phyloP scores from a whole-genome alignment of 1,140 invertebrate genomes.

The Polypedilum pembai region DNA sequence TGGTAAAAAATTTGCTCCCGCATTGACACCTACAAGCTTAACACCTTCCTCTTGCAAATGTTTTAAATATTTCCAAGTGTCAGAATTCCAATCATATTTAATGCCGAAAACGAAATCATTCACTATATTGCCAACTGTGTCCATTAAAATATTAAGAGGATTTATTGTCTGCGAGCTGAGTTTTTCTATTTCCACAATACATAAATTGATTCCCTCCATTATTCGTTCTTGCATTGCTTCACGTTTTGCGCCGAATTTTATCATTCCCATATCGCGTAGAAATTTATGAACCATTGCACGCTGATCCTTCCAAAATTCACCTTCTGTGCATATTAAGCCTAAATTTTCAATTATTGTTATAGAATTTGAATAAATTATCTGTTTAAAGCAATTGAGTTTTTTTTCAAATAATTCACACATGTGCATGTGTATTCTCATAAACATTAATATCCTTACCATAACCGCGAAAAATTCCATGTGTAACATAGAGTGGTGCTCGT shows the following conservation, averaged over 20 bases:
- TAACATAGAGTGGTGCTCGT: conserved; percentile 69
- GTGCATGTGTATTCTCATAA: too few species aligned
- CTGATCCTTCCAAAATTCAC: conserved; percentile 73
- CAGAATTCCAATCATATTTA: conserved; percentile 57
- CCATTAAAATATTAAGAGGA: conserved; percentile 30
- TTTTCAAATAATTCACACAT: neutral
- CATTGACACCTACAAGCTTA: conserved; percentile 69
- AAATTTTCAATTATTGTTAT: conserved; percentile 20
- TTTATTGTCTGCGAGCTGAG: conserved; percentile 29
- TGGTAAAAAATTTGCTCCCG: conserved; percentile 73
- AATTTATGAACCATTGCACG: conserved; percentile 62
- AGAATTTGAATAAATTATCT: conserved; percentile 36
- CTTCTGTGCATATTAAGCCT: conserved; percentile 78
- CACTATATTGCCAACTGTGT: conserved; percentile 63
- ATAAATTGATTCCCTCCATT: conserved; percentile 50
- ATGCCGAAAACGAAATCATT: conserved; percentile 69
- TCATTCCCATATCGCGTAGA: conserved; percentile 69
- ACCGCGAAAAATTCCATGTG: conserved; percentile 78
- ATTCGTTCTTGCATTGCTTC: conserved; percentile 61
- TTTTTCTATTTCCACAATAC: conserved; percentile 49
- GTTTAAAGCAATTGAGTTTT: conserved; percentile 29
- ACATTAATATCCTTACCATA: conserved; percentile 54
- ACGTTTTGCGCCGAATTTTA: conserved; percentile 53
- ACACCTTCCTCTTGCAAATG: conserved; percentile 68
- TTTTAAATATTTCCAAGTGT: conserved; percentile 65